A percentile compares a stretch with the other conserved stretches of the same genome.
Conservation (phyloP, 1,140 invertebrate species). For the Drepana arcuata region DNA sequence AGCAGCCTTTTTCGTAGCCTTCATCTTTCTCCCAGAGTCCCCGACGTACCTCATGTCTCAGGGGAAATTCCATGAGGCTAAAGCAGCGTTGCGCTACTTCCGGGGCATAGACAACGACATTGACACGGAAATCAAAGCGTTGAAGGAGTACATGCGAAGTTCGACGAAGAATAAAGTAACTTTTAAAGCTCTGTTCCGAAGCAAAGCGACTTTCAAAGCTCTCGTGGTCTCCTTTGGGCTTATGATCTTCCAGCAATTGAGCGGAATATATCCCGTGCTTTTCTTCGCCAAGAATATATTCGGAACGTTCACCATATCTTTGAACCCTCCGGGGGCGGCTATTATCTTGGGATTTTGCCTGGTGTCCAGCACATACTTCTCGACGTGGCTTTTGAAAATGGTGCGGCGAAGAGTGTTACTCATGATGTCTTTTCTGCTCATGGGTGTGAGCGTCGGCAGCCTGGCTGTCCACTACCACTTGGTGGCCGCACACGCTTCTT, state of each 20-base stretch:
- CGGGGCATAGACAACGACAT: slow-evolving; percentile 80
- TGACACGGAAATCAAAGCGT: slow-evolving; percentile 73
- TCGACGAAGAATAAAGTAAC: slow-evolving; percentile 48
- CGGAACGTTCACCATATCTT: slow-evolving; percentile 56
- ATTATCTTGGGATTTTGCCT: slow-evolving; percentile 81
- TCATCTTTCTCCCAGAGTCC: slow-evolving; percentile 86
- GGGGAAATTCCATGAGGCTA: slow-evolving; percentile 71
- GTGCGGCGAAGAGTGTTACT: slow-evolving; percentile 81
- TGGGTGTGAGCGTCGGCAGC: slow-evolving; percentile 74
- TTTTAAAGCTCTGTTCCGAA: slow-evolving; percentile 57
- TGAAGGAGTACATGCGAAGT: slow-evolving; percentile 66
- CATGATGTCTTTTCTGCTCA: slow-evolving; percentile 74
- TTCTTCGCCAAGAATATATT: slow-evolving; percentile 85
- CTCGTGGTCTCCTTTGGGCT: slow-evolving; percentile 73
- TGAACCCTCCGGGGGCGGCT: slow-evolving; percentile 66
- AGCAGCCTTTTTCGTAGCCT: slow-evolving; percentile 76
- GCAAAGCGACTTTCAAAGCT: slow-evolving; percentile 69
- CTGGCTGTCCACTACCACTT: slow-evolving; percentile 78
- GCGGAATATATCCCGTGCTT: slow-evolving; percentile 85
- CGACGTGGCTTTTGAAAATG: slow-evolving; percentile 80
- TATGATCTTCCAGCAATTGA: slow-evolving; percentile 88
- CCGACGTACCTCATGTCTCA: slow-evolving; percentile 74
- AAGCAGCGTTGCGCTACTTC: slow-evolving; percentile 76
- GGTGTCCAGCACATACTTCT: slow-evolving; percentile 79
- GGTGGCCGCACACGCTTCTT: slow-evolving; percentile 34